Percentiles rank a stretch among this genome's conserved stretches.
phyloP scores from a whole-genome alignment of 1,140 invertebrate species.

The Papilio helenus region DNA sequence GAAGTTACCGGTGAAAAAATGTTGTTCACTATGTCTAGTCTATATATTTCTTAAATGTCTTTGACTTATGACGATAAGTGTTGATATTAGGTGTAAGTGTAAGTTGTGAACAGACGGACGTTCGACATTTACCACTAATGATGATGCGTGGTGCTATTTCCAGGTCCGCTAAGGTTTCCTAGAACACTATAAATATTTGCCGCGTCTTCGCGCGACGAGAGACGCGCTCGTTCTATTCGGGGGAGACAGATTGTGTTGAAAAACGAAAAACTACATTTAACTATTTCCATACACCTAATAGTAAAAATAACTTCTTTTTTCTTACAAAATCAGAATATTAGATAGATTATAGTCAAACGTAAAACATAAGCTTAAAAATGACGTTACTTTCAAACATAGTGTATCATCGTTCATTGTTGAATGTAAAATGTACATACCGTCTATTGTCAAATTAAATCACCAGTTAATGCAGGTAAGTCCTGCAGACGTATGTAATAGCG shows the following conservation, averaged over 20 bases:
- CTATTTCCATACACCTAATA: neutral
- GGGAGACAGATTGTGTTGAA: slow-evolving; percentile 53
- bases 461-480: slow-evolving; percentile 15
- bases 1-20: too few relatives aligned
- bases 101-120: slow-evolving; percentile 3
- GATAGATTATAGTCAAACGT: too few relatives aligned
- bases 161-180: slow-evolving; percentile 33
- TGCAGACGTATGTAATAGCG: slow-evolving; percentile 29
- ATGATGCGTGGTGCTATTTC: slow-evolving; percentile 29
- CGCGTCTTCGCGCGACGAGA: slow-evolving; percentile 40
- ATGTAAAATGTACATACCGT: neutral
- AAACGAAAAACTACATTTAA: slow-evolving; percentile 42
- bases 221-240: slow-evolving; percentile 45
- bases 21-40: too few relatives aligned
- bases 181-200: slow-evolving; percentile 41
- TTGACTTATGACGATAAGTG: neutral
- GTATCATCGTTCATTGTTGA: too few relatives aligned
- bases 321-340: too few relatives aligned
- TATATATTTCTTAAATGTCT: too few relatives aligned
- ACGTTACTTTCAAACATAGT: too few relatives aligned
- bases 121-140: slow-evolving; percentile 13
- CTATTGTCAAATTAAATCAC: neutral
- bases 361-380: too few relatives aligned
- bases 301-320: neutral
- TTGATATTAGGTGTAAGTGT: neutral